phyloP scores from a whole-genome alignment of 2,797 vertebrate genomes.

The Chelmon rostratus region DNA sequence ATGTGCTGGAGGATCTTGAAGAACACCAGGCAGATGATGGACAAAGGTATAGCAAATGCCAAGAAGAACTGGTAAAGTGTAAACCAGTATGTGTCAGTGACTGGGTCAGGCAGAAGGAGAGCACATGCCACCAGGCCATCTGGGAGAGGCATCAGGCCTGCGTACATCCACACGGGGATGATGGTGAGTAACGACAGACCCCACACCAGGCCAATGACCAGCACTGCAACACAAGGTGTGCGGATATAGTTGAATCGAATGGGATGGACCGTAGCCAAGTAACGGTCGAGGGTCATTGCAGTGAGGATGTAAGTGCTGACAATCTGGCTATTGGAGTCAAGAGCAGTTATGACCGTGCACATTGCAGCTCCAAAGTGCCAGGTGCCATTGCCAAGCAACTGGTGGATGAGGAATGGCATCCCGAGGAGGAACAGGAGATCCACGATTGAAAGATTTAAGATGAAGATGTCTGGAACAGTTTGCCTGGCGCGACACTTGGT shows the following conservation, averaged over 20 bases:
- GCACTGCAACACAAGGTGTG: conserved; percentile 83
- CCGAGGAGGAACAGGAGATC: conserved; percentile 91
- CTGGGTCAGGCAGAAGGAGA: conserved; percentile 87
- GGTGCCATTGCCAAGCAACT: conserved; percentile 89
- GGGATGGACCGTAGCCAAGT: conserved; percentile 90
- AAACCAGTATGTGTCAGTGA: conserved; percentile 89
- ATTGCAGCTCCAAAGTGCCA: conserved; percentile 90
- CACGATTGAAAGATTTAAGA: conserved; percentile 89
- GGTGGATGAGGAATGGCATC: conserved; percentile 93
- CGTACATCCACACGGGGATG: conserved; percentile 90
- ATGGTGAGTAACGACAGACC: conserved; percentile 88
- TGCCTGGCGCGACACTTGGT: conserved; percentile 87
- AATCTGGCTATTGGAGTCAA: conserved; percentile 93
- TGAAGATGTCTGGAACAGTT: conserved; percentile 90
- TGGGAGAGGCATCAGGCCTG: conserved; percentile 88
- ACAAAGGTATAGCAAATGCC: conserved; percentile 89
- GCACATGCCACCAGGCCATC: conserved; percentile 88
- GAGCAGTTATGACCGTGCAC: conserved; percentile 89
- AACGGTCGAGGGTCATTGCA: conserved; percentile 90
- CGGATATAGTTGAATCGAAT: conserved; percentile 89
- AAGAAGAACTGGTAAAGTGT: conserved; percentile 92
- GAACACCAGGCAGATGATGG: conserved; percentile 88
- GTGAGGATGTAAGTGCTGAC: conserved; percentile 93
- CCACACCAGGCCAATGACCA: conserved; percentile 88
- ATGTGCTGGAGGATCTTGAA: conserved; percentile 92